These are phyloP conservation scores for Danio choprae DNA, from an alignment of 2,797 vertebrate genomes.

Conservation along the genomic window DNA sequence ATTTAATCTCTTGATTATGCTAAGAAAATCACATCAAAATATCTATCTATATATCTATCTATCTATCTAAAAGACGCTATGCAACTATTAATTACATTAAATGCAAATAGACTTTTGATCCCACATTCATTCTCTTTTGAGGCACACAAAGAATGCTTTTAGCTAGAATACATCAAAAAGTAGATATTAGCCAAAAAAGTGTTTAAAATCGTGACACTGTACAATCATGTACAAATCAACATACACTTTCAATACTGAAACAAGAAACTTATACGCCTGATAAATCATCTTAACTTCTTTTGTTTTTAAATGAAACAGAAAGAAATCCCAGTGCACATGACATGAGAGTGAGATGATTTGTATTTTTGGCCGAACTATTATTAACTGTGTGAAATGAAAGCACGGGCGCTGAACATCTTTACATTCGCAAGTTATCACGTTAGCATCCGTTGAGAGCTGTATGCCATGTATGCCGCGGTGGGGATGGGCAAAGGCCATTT, in stretches of 20 bases:
- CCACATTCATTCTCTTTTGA: too few species aligned
- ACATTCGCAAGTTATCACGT: neutral
- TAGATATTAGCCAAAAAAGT: too few species aligned
- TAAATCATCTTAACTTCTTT: neutral
- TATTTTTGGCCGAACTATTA: neutral
- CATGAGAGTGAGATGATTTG: neutral
- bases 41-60: too few species aligned
- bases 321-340: neutral
- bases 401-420: neutral
- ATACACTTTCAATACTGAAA: neutral
- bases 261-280: neutral
- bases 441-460: neutral
- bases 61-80: too few species aligned
- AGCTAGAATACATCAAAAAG: too few species aligned
- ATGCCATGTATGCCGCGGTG: neutral
- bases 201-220: too few species aligned
- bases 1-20: neutral
- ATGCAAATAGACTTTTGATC: too few species aligned
- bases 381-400: neutral
- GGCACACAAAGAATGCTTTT: too few species aligned
- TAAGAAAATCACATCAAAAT: too few species aligned
- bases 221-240: neutral
- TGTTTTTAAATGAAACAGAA: neutral
- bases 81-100: too few species aligned
- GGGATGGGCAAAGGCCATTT: conserved; percentile 45